phyloP scores from a whole-genome alignment of 1,140 invertebrate species.

The Sitobion miscanthi region DNA sequence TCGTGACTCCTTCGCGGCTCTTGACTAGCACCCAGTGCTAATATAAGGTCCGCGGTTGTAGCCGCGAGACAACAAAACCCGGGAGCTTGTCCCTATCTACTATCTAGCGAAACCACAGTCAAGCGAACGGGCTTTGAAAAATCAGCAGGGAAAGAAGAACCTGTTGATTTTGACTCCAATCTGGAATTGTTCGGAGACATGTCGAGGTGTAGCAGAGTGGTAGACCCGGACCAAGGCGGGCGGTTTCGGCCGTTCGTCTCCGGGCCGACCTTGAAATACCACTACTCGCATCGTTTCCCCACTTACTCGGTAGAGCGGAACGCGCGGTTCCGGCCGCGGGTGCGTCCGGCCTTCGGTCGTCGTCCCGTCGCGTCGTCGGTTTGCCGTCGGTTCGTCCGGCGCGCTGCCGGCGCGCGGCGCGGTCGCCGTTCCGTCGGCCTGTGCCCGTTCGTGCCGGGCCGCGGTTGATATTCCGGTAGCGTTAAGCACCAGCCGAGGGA shows the following conservation, averaged over 20 bases:
- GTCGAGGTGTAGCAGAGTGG: slow-evolving; percentile 25
- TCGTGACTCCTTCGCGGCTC: too few species aligned
- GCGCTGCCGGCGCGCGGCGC: too few species aligned
- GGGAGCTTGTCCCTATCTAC: slow-evolving; percentile 58
- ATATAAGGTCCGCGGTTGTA: too few species aligned
- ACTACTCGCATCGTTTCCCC: slow-evolving; percentile 74
- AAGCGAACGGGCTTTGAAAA: slow-evolving; percentile 59
- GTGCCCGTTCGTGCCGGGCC: background rate
- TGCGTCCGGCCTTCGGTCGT: too few species aligned
- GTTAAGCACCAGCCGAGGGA: background rate
- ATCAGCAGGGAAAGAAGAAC: slow-evolving; percentile 62
- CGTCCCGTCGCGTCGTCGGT: too few species aligned
- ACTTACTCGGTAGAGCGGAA: slow-evolving; percentile 73
- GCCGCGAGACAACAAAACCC: too few species aligned
- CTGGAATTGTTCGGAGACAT: slow-evolving; percentile 68
- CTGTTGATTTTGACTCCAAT: slow-evolving; percentile 87
- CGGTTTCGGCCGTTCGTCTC: too few species aligned
- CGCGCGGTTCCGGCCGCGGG: too few species aligned
- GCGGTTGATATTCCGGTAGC: background rate
- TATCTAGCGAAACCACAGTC: too few species aligned
- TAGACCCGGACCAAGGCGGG: background rate
- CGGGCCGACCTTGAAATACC: slow-evolving; percentile 69
- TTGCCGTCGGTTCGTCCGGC: too few species aligned
- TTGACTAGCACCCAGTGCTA: too few species aligned
- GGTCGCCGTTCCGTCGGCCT: too few species aligned